These are phyloP conservation scores for Paratrypauchen microcephalus DNA, from an alignment of 2,797 vertebrate species.

Conservation along the genomic window DNA sequence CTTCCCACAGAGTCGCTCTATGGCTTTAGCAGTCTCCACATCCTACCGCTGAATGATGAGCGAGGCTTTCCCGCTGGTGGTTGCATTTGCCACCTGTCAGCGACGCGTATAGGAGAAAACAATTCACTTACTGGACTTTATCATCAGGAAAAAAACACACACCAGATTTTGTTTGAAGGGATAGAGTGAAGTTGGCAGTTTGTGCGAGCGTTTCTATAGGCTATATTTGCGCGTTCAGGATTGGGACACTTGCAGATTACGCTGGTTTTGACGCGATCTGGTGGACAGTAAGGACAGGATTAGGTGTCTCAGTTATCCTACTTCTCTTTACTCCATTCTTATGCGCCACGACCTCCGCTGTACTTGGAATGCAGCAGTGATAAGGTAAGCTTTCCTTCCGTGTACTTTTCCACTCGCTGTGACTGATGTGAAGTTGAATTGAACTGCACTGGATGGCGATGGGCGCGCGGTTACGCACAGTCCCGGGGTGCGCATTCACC, in stretches of 20 bases:
- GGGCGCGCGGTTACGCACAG: constrained; percentile 21
- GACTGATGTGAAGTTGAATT: constrained; percentile 31
- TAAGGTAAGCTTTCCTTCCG: constrained; percentile 50
- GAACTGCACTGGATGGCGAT: not conserved
- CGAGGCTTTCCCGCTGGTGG: constrained; percentile 39
- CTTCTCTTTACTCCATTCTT: constrained; percentile 57
- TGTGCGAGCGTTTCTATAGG: constrained; percentile 19
- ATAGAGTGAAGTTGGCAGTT: constrained; percentile 50
- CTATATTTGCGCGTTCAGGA: too few relatives aligned
- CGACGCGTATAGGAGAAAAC: constrained; percentile 18
- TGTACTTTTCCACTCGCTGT: constrained; percentile 3
- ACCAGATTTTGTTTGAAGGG: not conserved
- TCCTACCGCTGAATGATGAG: constrained; percentile 44
- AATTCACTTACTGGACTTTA: constrained; percentile 16
- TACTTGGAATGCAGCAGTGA: constrained; percentile 58
- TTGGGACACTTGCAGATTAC: constrained; percentile 66
- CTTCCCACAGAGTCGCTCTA: constrained; percentile 40
- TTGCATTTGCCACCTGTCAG: constrained; percentile 55
- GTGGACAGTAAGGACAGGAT: constrained; percentile 71
- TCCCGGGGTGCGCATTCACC: not conserved
- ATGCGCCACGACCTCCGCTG: constrained; percentile 69
- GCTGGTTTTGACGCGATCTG: constrained; percentile 63
- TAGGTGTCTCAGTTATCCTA: constrained; percentile 56
- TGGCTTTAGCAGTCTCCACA: constrained; percentile 45
- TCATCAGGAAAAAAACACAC: not conserved